A percentile compares a stretch with the other conserved stretches of the same genome.
Evolutionary conservation across 2,113 vertebrate species (phyloP).

Genomic region (Oreochromis aureus): DNA sequence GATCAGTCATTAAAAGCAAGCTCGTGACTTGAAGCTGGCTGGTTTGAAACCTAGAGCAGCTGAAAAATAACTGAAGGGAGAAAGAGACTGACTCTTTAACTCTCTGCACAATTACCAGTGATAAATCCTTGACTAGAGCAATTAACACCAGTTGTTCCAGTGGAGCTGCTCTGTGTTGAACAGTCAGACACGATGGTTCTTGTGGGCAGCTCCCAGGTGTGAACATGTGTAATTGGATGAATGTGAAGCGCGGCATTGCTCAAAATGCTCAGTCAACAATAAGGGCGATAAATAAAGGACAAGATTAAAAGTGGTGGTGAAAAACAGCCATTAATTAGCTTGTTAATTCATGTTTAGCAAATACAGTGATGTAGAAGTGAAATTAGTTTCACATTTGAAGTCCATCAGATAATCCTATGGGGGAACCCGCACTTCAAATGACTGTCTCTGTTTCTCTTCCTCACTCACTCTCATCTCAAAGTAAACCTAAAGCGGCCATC

Average conservation of each 20-base stretch:
- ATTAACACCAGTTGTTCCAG: constrained; percentile 7
- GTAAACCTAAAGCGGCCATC: constrained; percentile 18
- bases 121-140: neutral
- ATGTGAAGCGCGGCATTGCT: neutral
- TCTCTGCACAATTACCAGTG: neutral
- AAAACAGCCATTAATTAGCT: constrained; percentile 2
- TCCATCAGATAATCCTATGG: neutral
- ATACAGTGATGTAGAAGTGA: neutral
- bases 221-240: constrained; percentile 9
- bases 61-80: neutral
- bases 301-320: neutral
- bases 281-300: constrained; percentile 15
- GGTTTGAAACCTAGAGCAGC: neutral
- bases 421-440: neutral
- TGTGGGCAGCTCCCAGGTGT: constrained; percentile 15
- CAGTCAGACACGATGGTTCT: neutral
- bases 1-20: neutral
- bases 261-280: neutral
- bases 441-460: neutral
- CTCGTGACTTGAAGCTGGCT: neutral
- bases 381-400: neutral
- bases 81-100: neutral
- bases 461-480: constrained; percentile 5
- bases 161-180: neutral
- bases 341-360: constrained; percentile 29